Evolutionary conservation across 2,888 invertebrate genomes (phyloP).

Genomic region (Acrobeloides nanus): DNA sequence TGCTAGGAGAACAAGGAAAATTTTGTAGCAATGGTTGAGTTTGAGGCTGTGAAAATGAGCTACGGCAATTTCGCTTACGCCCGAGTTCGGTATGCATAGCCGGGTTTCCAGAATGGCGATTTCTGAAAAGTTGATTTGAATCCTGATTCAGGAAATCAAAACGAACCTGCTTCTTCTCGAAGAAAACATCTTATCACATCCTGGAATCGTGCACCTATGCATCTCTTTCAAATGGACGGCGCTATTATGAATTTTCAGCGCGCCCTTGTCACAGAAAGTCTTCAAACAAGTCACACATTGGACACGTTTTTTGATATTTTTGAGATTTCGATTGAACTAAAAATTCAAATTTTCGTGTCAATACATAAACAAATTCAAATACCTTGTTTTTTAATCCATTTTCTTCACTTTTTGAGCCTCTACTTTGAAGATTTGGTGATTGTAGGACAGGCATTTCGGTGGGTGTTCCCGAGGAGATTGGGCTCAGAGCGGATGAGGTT

Average conservation of each 20-base stretch:
- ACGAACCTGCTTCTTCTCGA: conserved; percentile 22
- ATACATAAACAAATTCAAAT: too few relatives aligned
- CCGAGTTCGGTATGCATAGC: conserved; percentile 32
- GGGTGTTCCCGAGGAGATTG: too few relatives aligned
- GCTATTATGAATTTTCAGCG: conserved; percentile 95
- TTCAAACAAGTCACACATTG: conserved; percentile 89
- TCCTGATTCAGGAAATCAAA: background rate
- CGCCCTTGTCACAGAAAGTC: conserved; percentile 99
- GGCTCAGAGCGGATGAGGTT: too few relatives aligned
- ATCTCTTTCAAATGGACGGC: conserved; percentile 97
- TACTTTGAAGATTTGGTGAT: too few relatives aligned
- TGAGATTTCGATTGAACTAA: too few relatives aligned
- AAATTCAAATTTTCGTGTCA: too few relatives aligned
- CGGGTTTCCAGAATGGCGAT: conserved; percentile 44
- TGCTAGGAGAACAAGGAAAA: background rate
- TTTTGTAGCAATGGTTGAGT: too few relatives aligned
- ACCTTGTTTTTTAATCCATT: too few relatives aligned
- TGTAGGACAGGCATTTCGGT: too few relatives aligned
- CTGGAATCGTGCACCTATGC: conserved; percentile 88
- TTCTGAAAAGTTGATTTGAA: conserved; percentile 22
- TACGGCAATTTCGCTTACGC: background rate
- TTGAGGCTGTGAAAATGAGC: too few relatives aligned
- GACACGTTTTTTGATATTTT: conserved; percentile 32
- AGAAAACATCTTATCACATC: conserved; percentile 45
- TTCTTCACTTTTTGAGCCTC: too few relatives aligned